phyloP scores from a whole-genome alignment of 1,140 invertebrate genomes.

The Sipha flava region DNA sequence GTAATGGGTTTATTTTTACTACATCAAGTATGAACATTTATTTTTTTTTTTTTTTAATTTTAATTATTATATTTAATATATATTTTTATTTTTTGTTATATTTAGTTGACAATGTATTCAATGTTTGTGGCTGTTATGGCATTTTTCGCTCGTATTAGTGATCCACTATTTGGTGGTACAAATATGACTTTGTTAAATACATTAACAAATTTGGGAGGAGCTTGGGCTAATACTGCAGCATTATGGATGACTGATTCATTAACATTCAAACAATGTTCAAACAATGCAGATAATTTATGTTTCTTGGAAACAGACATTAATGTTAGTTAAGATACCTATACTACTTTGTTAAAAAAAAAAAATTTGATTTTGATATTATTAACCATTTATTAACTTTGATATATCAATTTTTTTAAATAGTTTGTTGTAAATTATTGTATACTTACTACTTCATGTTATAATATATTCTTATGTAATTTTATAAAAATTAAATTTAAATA shows the following conservation, averaged over 20 bases:
- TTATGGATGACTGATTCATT: slow-evolving; percentile 87
- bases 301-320: background rate
- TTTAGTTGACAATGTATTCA: slow-evolving; percentile 47
- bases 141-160: slow-evolving; percentile 79
- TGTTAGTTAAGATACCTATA: background rate
- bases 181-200: slow-evolving; percentile 99
- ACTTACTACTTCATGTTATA: too few relatives aligned
- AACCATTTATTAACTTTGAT: too few relatives aligned
- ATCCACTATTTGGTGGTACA: slow-evolving; percentile 90
- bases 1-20: background rate
- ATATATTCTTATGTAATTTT: too few relatives aligned
- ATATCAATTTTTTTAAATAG: too few relatives aligned
- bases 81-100: background rate
- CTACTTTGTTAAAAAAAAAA: background rate
- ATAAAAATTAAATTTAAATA: too few relatives aligned
- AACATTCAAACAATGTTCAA: slow-evolving; percentile 66
- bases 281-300: background rate
- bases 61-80: background rate
- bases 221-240: slow-evolving; percentile 89
- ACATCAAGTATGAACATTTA: slow-evolving; percentile 19
- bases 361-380: too few relatives aligned
- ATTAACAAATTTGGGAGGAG: slow-evolving; percentile 89
- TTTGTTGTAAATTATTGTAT: too few relatives aligned
- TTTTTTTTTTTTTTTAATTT: background rate
- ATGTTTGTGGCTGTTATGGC: slow-evolving; percentile 78